A percentile compares a stretch with the other conserved stretches of the same genome.
Conservation (phyloP, 92 coral and sea anemone genomes). For the Nematostella vectensis region DNA sequence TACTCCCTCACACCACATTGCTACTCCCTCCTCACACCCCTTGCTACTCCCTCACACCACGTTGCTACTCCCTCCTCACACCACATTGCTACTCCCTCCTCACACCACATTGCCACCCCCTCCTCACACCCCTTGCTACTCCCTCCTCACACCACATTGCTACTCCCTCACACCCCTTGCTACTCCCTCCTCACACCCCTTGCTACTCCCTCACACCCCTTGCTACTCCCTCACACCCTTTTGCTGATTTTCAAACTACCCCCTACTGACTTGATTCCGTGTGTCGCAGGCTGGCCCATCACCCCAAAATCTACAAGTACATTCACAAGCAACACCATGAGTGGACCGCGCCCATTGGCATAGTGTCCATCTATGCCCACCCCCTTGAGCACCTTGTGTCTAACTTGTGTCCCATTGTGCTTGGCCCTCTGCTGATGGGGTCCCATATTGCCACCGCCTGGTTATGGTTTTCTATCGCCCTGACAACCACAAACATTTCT, state of each 20-base stretch:
- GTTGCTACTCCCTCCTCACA: too few species aligned
- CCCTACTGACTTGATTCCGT: too few species aligned
- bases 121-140: too few species aligned
- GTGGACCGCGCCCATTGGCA: conserved; percentile 95
- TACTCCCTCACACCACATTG: too few species aligned
- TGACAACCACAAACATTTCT: conserved; percentile 71
- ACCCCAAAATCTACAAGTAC: conserved; percentile 80
- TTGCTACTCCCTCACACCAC: too few species aligned
- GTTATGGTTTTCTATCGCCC: conserved; percentile 87
- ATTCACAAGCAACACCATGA: conserved; percentile 92
- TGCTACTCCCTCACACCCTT: not conserved
- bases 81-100: too few species aligned
- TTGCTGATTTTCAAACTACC: not conserved
- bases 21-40: too few species aligned
- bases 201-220: too few species aligned
- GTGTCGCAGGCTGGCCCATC: conserved; percentile 84
- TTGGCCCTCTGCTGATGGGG: conserved; percentile 95
- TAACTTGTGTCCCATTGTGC: conserved; percentile 61
- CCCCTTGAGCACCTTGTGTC: conserved; percentile 82
- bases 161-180: too few species aligned
- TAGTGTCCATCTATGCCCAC: conserved; percentile 77
- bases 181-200: too few species aligned
- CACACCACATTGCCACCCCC: too few species aligned
- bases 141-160: too few species aligned
- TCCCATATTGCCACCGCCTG: conserved; percentile 94